Percentiles rank a stretch among this genome's conserved stretches.
These are phyloP conservation scores for Drosophila funebris DNA, from an alignment of 1,140 invertebrate genomes.

Conservation along the genomic window DNA sequence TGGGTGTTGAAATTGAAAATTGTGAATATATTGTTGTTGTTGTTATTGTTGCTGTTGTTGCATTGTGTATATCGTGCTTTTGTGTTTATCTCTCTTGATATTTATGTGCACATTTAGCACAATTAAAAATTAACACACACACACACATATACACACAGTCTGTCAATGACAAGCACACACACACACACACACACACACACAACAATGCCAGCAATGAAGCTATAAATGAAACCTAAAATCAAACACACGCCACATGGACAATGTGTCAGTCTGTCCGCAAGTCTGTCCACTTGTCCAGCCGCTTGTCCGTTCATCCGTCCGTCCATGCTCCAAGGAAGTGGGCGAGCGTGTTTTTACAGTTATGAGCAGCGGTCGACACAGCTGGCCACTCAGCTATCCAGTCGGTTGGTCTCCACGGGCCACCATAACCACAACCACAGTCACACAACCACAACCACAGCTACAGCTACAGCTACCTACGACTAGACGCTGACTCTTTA, in stretches of 20 bases:
- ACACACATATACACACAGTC: conserved; percentile 17
- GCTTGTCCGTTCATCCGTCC: not conserved
- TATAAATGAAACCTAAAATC: conserved; percentile 52
- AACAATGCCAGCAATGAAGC: conserved; percentile 37
- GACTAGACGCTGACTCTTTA: conserved; percentile 15
- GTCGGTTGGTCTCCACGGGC: conserved; percentile 32
- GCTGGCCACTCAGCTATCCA: conserved; percentile 52
- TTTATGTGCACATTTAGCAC: conserved; percentile 82
- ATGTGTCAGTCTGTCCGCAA: not conserved
- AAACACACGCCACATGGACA: conserved; percentile 39
- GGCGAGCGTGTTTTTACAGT: conserved; percentile 81
- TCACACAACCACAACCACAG: not conserved
- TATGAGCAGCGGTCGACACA: conserved; percentile 65
- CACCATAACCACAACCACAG: conserved; percentile 6
- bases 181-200: conserved; percentile 21
- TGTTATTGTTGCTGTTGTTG: conserved; percentile 24
- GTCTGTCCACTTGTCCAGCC: not conserved
- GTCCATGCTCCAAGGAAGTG: conserved; percentile 59
- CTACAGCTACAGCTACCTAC: conserved; percentile 4
- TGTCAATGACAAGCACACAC: conserved; percentile 45
- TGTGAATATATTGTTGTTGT: conserved; percentile 47
- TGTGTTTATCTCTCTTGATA: conserved; percentile 51
- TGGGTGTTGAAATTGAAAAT: conserved; percentile 81
- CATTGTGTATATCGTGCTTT: conserved; percentile 31
- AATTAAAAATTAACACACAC: conserved; percentile 79